A percentile compares a stretch with the other conserved stretches of the same genome.
Conservation (phyloP, 2,797 vertebrate genomes). For the Antennarius maculatus region DNA sequence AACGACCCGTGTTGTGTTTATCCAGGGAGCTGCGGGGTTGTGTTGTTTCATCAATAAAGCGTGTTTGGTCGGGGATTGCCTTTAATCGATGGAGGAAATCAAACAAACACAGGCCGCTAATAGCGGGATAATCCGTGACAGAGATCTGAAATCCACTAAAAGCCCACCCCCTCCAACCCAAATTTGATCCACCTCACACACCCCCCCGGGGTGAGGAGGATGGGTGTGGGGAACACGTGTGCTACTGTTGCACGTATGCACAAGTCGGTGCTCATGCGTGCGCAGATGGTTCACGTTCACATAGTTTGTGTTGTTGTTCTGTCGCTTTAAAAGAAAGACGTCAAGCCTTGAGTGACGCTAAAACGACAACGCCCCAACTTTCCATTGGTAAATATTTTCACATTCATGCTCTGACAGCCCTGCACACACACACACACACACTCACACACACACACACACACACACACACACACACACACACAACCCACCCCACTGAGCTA, state of each 20-base stretch:
- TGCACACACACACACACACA: too few relatives aligned
- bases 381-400: too few relatives aligned
- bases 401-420: too few relatives aligned
- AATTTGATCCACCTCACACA: conserved; percentile 42
- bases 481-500: conserved; percentile 19
- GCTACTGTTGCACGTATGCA: neutral
- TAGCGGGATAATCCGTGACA: conserved; percentile 73
- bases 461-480: too few relatives aligned
- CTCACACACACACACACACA: too few relatives aligned
- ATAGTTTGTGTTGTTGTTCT: too few relatives aligned
- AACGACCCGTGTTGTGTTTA: conserved; percentile 61
- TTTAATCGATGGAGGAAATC: conserved; percentile 76
- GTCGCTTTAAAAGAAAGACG: too few relatives aligned
- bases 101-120: conserved; percentile 75
- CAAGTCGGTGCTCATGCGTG: neutral
- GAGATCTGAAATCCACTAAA: conserved; percentile 58
- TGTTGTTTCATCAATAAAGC: conserved; percentile 69
- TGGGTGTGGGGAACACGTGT: neutral
- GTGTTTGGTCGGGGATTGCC: conserved; percentile 79
- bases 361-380: too few relatives aligned
- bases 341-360: too few relatives aligned
- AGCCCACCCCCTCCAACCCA: conserved; percentile 11
- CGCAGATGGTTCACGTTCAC: neutral
- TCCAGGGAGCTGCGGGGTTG: conserved; percentile 37
- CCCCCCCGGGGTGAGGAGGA: neutral